Evolutionary conservation across 2,888 invertebrate species (phyloP), one percentile per base, ranked within the genome.

Genomic region (Aethes cnicana): DNA sequence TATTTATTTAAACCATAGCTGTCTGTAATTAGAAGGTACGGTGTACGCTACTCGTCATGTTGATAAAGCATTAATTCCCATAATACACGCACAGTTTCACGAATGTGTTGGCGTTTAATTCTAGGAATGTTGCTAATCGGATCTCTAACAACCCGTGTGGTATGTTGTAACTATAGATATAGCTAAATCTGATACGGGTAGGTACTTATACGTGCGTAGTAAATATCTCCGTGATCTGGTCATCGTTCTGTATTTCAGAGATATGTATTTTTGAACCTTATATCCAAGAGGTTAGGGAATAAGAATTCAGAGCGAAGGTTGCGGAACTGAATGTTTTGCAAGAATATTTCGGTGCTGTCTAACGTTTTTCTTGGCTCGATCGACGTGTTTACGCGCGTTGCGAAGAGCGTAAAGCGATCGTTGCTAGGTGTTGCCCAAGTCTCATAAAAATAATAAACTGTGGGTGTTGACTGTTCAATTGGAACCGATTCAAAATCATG

Each of bases 301-400:
- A 28, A 18, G 4, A 28, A 11, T 18, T 18, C 6, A 25, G 7
- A 39, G 11, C 14, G 26, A 26, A 35, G 17, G 25, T 26, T 35
- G 25, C n/a, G 17, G 21, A 16, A 12, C 20, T 14, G 21, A 17
- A 26, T 37, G 43, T 28, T 56, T 48, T 53, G 55, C 52, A 48
- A 47, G 46, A 53, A 47, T 56, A 43, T 53, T 52, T 54, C 28
- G 57, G 35, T 36, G 49, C 64, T 69, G 67, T 57, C 54, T 48
- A 68, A 62, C 61, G 66, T 75, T 77, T 74, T 70, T 69, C 66
- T 69, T 70, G 61, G 64, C 63, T 57, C 59, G 65, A 67, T 67
- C 62, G 56, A 58, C 41, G 46, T 63, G 65, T 69, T 70, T 66
- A 67, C 66, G 56, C 54, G 52, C 30, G 53, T 55, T 60, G 54